Base-by-base conservation (phyloP, 2,113 vertebrate genomes). In the Calcarius ornatus region DNA sequence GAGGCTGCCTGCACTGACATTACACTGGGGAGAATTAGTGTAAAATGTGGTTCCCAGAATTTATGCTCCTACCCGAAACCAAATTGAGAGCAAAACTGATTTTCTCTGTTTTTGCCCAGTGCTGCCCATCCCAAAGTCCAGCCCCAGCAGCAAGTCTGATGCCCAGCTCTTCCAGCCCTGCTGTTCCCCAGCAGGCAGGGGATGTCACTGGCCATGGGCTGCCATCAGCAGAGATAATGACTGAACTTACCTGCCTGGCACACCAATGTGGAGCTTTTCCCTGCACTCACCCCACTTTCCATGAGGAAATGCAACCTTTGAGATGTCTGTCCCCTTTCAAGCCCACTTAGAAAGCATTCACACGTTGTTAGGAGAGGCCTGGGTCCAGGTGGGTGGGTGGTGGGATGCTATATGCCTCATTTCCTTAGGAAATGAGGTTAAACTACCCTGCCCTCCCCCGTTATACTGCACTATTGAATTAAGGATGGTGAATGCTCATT, bases 371-470 rank as follows among this genome's bases (percentile, higher is more conserved):
- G 60, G 72, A 81, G 86, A 83, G 17, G 43, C 51, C 25, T 37
- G 35, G 71, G 69, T 42, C 33, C 82, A 86, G 92, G 59, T 86
- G 90, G 76, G 59, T 93, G 83, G 83, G 81, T 91, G 83, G 92
- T 77, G 71, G 88, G 76, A 63, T 77, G 68, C 42, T 66, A 0
- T 20, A 63, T 83, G 72, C 68, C 60, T 88, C 91, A 81, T 96
- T 97, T 95, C 95, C 90, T 92, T 86, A 47, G 85, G 79, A 95
- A 97, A 96, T 2, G 12, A 95, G 80, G 91, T 95, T 95, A 97
- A 90, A 94, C 84, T 50, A 7, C 20, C 54, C 86, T 90, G 68
- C 76, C 68, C 59, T 90, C 80, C 60, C 53, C 33, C 16, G 15
- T 63, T 92, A 64, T 4, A 60, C 42, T 27, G 40, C 69, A 81